phyloP scores from a whole-genome alignment of 1,140 invertebrate genomes.

The Drosophila subpulchrella region DNA sequence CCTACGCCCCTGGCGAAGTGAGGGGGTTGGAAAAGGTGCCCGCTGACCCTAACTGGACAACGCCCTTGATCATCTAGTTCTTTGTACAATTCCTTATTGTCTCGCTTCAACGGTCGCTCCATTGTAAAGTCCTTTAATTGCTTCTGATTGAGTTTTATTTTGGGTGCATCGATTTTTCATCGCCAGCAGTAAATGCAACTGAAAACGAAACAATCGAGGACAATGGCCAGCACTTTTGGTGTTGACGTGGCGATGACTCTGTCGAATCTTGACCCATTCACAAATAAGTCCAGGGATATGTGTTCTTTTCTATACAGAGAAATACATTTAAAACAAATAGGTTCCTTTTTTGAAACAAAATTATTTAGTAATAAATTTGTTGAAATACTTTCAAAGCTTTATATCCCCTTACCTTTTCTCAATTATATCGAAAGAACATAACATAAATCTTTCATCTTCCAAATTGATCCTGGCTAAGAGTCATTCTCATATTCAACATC shows the following conservation, averaged over 20 bases:
- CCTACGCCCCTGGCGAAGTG: constrained; percentile 29
- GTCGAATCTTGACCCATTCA: constrained; percentile 21
- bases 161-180: constrained; percentile 40
- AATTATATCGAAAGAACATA: background rate
- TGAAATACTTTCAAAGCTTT: background rate
- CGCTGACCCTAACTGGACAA: constrained; percentile 36
- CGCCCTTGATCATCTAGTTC: constrained; percentile 37
- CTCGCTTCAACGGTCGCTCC: constrained; percentile 42
- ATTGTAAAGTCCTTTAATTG: constrained; percentile 70
- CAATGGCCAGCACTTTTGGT: constrained; percentile 23
- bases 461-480: constrained; percentile 1
- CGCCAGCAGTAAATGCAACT: constrained; percentile 41
- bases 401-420: background rate
- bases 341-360: background rate
- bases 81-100: constrained; percentile 63
- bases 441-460: constrained; percentile 13
- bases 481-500: constrained; percentile 11
- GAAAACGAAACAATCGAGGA: constrained; percentile 22
- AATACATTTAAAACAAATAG: background rate
- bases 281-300: background rate
- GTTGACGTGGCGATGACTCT: constrained; percentile 38
- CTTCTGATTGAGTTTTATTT: constrained; percentile 69
- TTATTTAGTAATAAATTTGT: background rate
- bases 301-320: background rate
- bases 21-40: constrained; percentile 6